Conservation (phyloP, 2,797 vertebrate genomes). For the Anas capensis region DNA sequence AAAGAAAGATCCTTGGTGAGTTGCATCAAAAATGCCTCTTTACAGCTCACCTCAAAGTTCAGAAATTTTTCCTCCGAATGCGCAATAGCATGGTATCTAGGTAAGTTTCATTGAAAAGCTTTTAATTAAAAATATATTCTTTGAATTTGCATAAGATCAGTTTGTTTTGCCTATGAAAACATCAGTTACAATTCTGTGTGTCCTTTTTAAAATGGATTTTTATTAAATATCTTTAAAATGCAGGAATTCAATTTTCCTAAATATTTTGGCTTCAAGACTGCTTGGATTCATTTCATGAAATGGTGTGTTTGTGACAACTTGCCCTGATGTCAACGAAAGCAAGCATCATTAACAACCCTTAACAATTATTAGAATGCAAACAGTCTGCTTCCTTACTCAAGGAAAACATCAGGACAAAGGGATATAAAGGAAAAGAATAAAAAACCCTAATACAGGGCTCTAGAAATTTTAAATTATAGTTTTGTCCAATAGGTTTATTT, state of each 20-base stretch:
- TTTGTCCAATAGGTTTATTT: background rate
- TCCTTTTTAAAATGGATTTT: background rate
- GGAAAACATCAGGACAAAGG: background rate
- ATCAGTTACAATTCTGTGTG: background rate
- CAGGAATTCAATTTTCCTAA: background rate
- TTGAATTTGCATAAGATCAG: background rate
- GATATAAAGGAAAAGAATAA: background rate
- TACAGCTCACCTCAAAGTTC: background rate
- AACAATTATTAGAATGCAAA: background rate
- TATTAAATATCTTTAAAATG: background rate
- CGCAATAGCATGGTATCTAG: background rate
- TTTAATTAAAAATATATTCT: background rate
- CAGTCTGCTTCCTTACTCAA: background rate
- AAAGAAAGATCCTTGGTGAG: background rate
- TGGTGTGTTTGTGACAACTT: background rate
- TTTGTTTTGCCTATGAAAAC: background rate
- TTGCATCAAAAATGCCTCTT: background rate
- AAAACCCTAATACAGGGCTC: background rate
- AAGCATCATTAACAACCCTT: background rate
- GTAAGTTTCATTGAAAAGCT: background rate
- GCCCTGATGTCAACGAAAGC: background rate
- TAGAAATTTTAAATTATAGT: background rate
- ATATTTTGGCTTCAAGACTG: background rate
- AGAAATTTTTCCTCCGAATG: background rate
- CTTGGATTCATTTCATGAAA: background rate